phyloP scores from a whole-genome alignment of 2,113 vertebrate species.

The Triplophysa dalaica region DNA sequence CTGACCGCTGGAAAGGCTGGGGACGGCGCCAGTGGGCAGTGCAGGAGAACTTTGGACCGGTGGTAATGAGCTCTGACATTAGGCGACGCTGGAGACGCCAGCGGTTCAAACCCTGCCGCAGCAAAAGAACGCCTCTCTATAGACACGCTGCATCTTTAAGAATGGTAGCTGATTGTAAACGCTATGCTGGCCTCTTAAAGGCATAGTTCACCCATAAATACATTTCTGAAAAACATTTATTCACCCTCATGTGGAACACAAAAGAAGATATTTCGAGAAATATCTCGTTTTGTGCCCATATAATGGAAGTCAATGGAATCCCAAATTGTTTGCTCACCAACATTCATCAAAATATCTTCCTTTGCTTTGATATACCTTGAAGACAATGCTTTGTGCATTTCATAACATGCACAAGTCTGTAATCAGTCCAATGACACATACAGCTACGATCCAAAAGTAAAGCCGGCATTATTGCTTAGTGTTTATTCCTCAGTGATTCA shows the following conservation, averaged over 20 bases:
- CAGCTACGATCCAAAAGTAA: slow-evolving; percentile 3
- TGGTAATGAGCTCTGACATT: slow-evolving; percentile 34
- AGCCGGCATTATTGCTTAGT: slow-evolving; percentile 7
- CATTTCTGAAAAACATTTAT: no score
- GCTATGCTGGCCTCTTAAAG: neutral
- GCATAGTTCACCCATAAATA: no score
- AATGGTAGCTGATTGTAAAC: neutral
- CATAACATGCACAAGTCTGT: slow-evolving; percentile 2
- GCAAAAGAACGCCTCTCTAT: neutral
- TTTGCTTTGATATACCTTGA: neutral
- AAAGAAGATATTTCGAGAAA: no score
- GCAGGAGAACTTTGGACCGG: slow-evolving; percentile 2
- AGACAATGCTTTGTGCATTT: neutral
- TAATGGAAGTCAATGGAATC: no score
- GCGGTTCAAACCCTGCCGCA: neutral
- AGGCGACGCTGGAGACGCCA: neutral
- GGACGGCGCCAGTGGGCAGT: slow-evolving; percentile 11
- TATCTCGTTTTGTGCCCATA: no score
- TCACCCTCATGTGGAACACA: no score
- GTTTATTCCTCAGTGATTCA: slow-evolving; percentile 38
- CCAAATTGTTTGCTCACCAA: no score
- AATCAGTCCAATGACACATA: slow-evolving; percentile 20
- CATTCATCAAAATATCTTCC: no score
- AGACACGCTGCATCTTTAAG: neutral
- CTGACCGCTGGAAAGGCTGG: slow-evolving; percentile 9